A percentile compares a stretch with the other conserved stretches of the same genome.
These are phyloP conservation scores for Chironomus tepperi DNA, from an alignment of 1,140 invertebrate species.

Conservation along the genomic window DNA sequence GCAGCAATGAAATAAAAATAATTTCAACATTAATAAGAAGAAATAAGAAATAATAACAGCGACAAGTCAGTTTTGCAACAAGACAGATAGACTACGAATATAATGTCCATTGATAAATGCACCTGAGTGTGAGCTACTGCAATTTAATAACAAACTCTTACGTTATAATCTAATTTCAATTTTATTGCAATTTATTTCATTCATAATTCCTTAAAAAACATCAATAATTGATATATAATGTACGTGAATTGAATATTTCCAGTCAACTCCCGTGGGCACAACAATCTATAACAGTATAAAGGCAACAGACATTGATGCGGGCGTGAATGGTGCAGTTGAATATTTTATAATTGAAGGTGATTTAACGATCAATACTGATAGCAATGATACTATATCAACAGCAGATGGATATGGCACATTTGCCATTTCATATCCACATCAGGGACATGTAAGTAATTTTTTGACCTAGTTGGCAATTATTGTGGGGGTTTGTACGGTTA, in stretches of 20 bases:
- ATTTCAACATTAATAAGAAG: background rate
- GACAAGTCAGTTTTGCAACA: background rate
- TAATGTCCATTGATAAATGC: no score
- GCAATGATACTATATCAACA: constrained; percentile 45
- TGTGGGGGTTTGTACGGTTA: background rate
- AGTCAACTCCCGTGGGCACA: constrained; percentile 72
- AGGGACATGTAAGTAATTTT: constrained; percentile 46
- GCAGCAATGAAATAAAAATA: background rate
- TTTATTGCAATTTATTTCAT: constrained; percentile 23
- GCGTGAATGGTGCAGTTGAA: constrained; percentile 69
- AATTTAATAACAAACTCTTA: background rate
- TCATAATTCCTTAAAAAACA: constrained; percentile 30
- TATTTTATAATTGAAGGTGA: constrained; percentile 44
- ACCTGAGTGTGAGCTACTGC: no score
- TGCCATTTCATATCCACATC: constrained; percentile 70
- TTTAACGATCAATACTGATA: constrained; percentile 26
- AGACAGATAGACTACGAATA: background rate
- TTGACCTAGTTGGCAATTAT: background rate
- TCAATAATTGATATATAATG: background rate
- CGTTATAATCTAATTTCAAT: background rate
- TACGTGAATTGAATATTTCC: constrained; percentile 24
- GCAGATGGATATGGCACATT: constrained; percentile 69
- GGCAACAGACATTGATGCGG: constrained; percentile 68
- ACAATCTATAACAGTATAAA: constrained; percentile 69
- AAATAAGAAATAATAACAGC: background rate